phyloP scores from a whole-genome alignment of 2,797 vertebrate genomes.

The Vireo griseus region DNA sequence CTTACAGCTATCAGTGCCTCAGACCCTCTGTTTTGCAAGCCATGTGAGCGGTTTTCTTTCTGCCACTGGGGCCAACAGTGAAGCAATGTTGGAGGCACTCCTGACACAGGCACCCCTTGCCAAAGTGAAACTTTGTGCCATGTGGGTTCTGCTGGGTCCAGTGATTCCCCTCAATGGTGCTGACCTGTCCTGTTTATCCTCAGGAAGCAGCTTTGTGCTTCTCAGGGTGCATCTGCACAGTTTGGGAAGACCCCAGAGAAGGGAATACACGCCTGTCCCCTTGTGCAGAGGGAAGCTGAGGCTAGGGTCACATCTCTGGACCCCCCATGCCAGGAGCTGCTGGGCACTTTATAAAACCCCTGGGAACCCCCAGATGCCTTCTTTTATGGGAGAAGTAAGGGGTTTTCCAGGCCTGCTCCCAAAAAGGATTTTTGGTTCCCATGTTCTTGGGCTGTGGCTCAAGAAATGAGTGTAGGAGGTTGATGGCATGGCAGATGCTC shows the following conservation, averaged over 20 bases:
- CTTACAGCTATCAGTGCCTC: constrained; percentile 42
- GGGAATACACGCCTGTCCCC: no score
- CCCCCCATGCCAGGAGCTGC: neutral
- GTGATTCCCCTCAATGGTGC: accelerated
- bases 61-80: neutral
- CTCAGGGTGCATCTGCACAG: accelerated
- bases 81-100: accelerated
- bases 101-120: neutral
- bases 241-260: neutral
- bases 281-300: neutral
- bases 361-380: neutral
- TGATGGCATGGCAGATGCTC: accelerated
- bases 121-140: neutral
- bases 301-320: neutral
- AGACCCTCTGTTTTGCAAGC: constrained; percentile 32
- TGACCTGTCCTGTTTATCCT: neutral
- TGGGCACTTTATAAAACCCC: neutral
- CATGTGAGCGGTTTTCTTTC: neutral
- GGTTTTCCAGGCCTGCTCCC: neutral
- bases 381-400: neutral
- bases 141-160: accelerated
- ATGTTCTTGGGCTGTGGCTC: neutral
- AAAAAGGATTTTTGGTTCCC: neutral
- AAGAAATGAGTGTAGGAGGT: neutral
- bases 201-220: neutral